phyloP scores from a whole-genome alignment of 2,797 vertebrate species.

The Smutsia gigantea region DNA sequence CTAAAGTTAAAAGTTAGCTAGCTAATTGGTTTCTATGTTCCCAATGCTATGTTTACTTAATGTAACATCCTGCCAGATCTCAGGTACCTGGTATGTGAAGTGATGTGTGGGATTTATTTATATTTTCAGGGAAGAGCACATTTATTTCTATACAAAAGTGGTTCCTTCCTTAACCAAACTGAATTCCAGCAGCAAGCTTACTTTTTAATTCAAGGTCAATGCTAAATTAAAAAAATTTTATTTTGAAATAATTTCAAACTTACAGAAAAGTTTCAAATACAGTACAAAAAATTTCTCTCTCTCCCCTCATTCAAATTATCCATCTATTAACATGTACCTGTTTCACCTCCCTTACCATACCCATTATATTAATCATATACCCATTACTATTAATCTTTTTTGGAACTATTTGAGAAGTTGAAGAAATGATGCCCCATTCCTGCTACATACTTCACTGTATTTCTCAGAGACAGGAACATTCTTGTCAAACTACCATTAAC shows the following conservation, averaged over 20 bases:
- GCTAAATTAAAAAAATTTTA: background rate
- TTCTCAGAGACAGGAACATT: background rate
- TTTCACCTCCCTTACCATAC: background rate
- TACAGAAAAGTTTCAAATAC: background rate
- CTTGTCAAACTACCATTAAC: background rate
- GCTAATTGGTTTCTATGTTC: background rate
- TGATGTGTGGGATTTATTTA: background rate
- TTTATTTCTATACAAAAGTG: constrained; percentile 18
- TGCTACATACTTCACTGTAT: background rate
- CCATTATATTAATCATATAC: background rate
- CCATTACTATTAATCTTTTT: background rate
- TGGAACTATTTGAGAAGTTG: background rate
- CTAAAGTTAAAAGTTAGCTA: background rate
- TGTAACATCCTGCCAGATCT: background rate
- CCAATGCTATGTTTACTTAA: background rate
- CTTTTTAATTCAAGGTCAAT: background rate
- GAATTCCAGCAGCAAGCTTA: background rate
- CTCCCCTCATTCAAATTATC: background rate
- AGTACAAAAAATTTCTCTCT: background rate
- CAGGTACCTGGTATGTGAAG: background rate
- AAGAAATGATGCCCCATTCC: background rate
- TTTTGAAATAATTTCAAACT: background rate
- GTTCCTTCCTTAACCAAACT: background rate
- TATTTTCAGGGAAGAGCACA: background rate
- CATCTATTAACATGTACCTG: background rate